Percentiles rank a stretch among this genome's conserved stretches.
Conservation (phyloP, 1,140 invertebrate genomes). For the Drosophila mojavensis region DNA sequence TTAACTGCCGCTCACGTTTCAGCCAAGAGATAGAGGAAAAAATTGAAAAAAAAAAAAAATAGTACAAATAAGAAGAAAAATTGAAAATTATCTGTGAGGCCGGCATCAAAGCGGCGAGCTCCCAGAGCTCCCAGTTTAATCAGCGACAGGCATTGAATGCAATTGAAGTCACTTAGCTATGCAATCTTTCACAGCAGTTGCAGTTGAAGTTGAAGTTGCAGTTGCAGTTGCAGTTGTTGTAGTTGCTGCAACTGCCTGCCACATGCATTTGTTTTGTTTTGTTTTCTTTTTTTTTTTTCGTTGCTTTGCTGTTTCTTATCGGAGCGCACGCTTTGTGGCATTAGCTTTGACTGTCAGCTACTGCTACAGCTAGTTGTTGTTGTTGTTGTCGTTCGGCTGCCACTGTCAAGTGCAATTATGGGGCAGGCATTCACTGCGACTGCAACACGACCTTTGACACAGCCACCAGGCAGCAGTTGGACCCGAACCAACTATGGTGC, state of each 20-base stretch:
- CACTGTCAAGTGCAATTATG: constrained; percentile 56
- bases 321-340: constrained; percentile 42
- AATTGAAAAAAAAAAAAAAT: constrained; percentile 4
- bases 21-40: background rate
- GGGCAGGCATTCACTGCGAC: constrained; percentile 42
- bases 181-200: constrained; percentile 69
- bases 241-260: background rate
- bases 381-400: constrained; percentile 25
- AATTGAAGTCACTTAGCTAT: constrained; percentile 74
- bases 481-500: background rate
- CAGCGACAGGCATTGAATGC: constrained; percentile 63
- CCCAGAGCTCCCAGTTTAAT: constrained; percentile 54
- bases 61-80: constrained; percentile 31
- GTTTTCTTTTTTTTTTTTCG: background rate
- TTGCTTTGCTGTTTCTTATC: constrained; percentile 31
- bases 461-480: constrained; percentile 38
- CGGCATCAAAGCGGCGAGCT: constrained; percentile 65
- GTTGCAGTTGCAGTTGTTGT: constrained; percentile 29
- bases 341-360: constrained; percentile 51
- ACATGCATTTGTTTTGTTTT: constrained; percentile 14
- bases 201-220: constrained; percentile 31
- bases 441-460: constrained; percentile 68
- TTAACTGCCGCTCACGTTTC: constrained; percentile 71
- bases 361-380: constrained; percentile 1
- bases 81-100: constrained; percentile 69